Conservation (phyloP, 2,113 vertebrate species). For the Kryptolebias marmoratus region DNA sequence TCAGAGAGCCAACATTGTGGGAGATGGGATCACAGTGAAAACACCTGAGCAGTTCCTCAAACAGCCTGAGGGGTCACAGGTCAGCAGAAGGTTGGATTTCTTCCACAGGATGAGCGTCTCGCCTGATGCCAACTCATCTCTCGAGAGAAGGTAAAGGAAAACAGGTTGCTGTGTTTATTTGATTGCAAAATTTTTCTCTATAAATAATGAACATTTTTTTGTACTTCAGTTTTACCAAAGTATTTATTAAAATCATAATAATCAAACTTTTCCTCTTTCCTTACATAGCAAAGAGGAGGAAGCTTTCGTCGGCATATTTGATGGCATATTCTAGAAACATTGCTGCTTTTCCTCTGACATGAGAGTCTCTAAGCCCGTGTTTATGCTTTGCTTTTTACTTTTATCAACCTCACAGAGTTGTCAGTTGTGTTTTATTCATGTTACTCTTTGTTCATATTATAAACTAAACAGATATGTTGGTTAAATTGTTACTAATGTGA, state of each 20-base stretch:
- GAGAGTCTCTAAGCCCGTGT: neutral
- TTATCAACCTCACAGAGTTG: neutral
- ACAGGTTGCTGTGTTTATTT: neutral
- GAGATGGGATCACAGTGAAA: constrained; percentile 25
- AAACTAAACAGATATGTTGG: neutral
- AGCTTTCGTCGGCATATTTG: constrained; percentile 90
- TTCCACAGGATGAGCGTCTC: constrained; percentile 49
- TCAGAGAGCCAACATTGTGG: constrained; percentile 52
- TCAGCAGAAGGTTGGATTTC: constrained; percentile 61
- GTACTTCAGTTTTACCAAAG: neutral
- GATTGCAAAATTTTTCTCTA: neutral
- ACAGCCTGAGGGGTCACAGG: constrained; percentile 2
- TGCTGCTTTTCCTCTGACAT: neutral
- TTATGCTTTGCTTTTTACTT: constrained; percentile 18
- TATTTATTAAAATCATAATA: neutral
- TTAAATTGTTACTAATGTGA: neutral
- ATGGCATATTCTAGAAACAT: constrained; percentile 87
- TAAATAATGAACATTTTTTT: neutral
- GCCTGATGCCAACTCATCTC: constrained; percentile 12
- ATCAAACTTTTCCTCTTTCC: neutral
- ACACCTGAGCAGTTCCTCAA: constrained; percentile 23
- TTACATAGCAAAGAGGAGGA: constrained; percentile 81
- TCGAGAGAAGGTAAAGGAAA: constrained; percentile 53
- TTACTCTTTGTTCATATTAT: constrained; percentile 8
- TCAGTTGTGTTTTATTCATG: constrained; percentile 19